Evolutionary conservation across 2,797 vertebrate genomes (phyloP).

Genomic region (Hephaestus fuliginosus): DNA sequence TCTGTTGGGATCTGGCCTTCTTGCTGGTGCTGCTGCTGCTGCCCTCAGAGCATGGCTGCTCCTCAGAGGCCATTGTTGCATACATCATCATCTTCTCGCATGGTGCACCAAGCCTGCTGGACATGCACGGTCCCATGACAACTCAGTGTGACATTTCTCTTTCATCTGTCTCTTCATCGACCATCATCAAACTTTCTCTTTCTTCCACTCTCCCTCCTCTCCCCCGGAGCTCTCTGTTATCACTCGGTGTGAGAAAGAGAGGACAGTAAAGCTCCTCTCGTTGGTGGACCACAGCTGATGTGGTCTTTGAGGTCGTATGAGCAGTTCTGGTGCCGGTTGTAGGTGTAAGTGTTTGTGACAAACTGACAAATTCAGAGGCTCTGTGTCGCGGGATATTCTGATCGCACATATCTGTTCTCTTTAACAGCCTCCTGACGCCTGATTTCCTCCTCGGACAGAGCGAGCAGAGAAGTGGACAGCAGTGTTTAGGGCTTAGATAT

Average conservation of each 20-base stretch:
- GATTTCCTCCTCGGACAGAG: conserved; percentile 42
- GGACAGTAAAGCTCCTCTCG: background rate
- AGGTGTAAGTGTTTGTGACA: conserved; percentile 59
- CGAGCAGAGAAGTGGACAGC: conserved; percentile 44
- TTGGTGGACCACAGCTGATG: conserved; percentile 7
- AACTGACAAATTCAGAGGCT: conserved; percentile 59
- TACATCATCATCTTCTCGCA: conserved; percentile 57
- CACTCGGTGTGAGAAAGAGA: conserved; percentile 38
- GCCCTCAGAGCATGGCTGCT: conserved; percentile 65
- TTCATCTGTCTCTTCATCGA: conserved; percentile 62
- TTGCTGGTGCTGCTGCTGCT: conserved; percentile 32
- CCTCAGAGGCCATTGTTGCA: conserved; percentile 60
- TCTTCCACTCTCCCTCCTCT: conserved; percentile 9
- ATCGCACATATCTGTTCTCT: conserved; percentile 42
- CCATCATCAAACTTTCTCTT: conserved; percentile 63
- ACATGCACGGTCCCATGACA: conserved; percentile 60
- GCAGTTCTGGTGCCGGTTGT: conserved; percentile 18
- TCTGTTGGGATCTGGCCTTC: conserved; percentile 49
- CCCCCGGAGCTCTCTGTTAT: conserved; percentile 43
- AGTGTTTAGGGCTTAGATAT: conserved; percentile 53
- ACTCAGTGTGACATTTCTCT: conserved; percentile 56
- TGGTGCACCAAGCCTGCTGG: conserved; percentile 65
- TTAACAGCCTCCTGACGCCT: conserved; percentile 47
- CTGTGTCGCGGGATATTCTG: conserved; percentile 48
- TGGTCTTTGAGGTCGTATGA: conserved; percentile 38